phyloP scores from a whole-genome alignment of 2,888 invertebrate species.

The Herminia tarsipennalis region DNA sequence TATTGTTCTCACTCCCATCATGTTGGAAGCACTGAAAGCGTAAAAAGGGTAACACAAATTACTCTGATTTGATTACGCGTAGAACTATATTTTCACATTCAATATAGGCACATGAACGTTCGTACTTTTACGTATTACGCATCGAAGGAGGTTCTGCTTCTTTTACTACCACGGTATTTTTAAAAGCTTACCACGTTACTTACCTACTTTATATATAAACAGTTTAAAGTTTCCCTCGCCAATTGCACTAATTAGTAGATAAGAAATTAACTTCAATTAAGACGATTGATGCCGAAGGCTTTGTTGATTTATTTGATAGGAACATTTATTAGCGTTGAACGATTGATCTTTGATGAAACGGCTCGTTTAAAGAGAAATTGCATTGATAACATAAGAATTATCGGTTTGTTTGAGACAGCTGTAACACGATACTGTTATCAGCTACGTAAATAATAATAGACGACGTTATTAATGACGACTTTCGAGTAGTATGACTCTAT shows the following conservation, averaged over 20 bases:
- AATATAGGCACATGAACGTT: no score
- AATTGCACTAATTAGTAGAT: slow-evolving; percentile 39
- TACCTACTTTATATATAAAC: no score
- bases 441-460: no score
- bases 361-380: slow-evolving; percentile 5
- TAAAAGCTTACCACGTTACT: no score
- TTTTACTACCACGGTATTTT: no score
- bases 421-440: no score
- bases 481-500: no score
- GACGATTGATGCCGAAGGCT: slow-evolving; percentile 44
- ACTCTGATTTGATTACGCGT: slow-evolving; percentile 21
- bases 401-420: no score
- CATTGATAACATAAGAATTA: background rate
- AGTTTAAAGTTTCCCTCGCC: slow-evolving; percentile 30
- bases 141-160: no score
- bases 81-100: no score
- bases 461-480: no score
- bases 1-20: slow-evolving; percentile 23
- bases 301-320: slow-evolving; percentile 36
- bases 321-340: slow-evolving; percentile 18
- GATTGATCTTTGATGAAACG: slow-evolving; percentile 18
- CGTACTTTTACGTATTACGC: no score
- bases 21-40: slow-evolving; percentile 12
- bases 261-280: slow-evolving; percentile 41
- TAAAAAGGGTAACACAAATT: slow-evolving; percentile 19